These are phyloP conservation scores for Atopsyche davidsoni DNA, from an alignment of 1,140 invertebrate species.

Conservation along the genomic window DNA sequence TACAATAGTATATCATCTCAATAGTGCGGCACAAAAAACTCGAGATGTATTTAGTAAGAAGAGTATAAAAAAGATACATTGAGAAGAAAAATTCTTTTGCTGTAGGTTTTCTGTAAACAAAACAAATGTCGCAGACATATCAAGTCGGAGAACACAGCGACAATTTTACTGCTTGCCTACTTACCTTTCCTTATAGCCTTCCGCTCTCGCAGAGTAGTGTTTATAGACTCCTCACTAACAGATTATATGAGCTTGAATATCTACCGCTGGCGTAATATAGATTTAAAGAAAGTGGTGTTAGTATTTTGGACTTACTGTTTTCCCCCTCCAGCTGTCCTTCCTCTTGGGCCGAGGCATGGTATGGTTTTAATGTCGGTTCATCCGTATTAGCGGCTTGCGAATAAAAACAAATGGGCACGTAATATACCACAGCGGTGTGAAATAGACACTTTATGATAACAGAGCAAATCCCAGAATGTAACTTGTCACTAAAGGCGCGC, in stretches of 20 bases:
- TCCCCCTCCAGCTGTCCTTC: slow-evolving; percentile 40
- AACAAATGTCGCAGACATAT: not conserved
- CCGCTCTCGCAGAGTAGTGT: not conserved
- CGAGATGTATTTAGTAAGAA: too few relatives aligned
- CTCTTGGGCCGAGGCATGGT: slow-evolving; percentile 37
- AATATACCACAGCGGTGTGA: slow-evolving; percentile 8
- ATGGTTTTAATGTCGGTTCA: slow-evolving; percentile 15
- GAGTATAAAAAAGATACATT: too few relatives aligned
- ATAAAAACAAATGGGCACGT: slow-evolving; percentile 13
- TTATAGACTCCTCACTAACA: not conserved
- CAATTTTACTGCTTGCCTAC: not conserved
- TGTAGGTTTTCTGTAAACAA: too few relatives aligned
- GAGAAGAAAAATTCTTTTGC: too few relatives aligned
- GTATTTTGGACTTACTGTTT: slow-evolving; percentile 39
- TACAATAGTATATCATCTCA: too few relatives aligned
- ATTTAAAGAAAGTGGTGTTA: not conserved
- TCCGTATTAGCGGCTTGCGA: not conserved
- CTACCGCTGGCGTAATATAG: not conserved
- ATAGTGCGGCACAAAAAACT: too few relatives aligned
- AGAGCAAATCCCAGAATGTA: not conserved
- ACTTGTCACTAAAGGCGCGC: not conserved
- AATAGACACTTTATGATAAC: slow-evolving; percentile 6
- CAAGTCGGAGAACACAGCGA: not conserved
- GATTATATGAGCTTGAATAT: slow-evolving; percentile 1
- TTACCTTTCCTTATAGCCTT: not conserved